Evolutionary conservation across 1,140 invertebrate species (phyloP).

Genomic region (Drosophila leontia): DNA sequence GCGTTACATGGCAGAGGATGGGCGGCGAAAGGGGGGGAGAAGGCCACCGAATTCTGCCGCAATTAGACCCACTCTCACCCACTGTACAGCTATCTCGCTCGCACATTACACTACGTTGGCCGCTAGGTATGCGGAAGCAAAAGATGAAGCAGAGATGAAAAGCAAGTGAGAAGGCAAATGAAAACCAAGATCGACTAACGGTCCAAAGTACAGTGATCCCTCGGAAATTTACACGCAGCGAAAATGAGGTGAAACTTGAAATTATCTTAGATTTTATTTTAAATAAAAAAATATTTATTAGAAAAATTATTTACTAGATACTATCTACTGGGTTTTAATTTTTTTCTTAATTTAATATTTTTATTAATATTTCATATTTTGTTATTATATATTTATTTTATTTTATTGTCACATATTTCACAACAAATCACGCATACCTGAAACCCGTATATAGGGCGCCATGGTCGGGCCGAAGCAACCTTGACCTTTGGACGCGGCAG

Average conservation of each 20-base stretch:
- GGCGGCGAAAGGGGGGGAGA: background rate
- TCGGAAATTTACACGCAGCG: no score
- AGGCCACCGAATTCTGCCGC: constrained; percentile 24
- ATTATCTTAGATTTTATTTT: background rate
- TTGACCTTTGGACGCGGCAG: constrained; percentile 42
- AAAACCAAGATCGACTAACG: constrained; percentile 5
- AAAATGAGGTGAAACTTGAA: no score
- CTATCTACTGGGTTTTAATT: background rate
- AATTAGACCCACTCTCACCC: constrained; percentile 29
- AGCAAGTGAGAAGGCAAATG: constrained; percentile 3
- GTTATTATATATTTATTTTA: background rate
- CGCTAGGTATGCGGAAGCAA: constrained; percentile 38
- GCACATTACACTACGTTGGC: constrained; percentile 8
- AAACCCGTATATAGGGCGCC: constrained; percentile 10
- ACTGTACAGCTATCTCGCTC: background rate
- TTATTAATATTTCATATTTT: no score
- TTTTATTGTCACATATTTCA: background rate
- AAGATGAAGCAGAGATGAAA: constrained; percentile 13
- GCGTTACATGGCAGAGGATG: constrained; percentile 44
- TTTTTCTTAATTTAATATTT: background rate
- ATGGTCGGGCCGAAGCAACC: constrained; percentile 8
- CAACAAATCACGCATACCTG: constrained; percentile 7
- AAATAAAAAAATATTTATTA: background rate
- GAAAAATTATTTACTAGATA: background rate
- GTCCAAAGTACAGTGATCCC: constrained; percentile 1